Evolutionary conservation across 2,113 vertebrate genomes (phyloP).

Genomic region (Pseudorectes ferrugineus): DNA sequence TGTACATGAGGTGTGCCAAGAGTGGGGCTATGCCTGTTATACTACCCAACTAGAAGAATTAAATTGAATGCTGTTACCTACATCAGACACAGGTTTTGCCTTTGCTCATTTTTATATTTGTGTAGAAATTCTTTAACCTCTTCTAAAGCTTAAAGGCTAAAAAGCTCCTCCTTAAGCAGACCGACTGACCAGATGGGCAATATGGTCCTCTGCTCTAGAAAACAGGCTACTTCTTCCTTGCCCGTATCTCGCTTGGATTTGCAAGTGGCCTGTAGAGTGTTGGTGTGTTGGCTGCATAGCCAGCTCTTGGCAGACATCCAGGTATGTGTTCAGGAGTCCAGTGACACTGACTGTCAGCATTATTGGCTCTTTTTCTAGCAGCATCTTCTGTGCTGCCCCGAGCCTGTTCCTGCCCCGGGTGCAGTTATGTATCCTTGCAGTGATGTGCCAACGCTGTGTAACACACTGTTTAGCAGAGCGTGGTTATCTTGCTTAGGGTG

Average conservation of each 20-base stretch:
- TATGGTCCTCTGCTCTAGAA: not conserved
- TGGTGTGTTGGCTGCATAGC: not conserved
- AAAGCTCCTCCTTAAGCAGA: not conserved
- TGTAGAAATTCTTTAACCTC: not conserved
- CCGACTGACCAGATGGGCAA: not conserved
- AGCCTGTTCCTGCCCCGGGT: not conserved
- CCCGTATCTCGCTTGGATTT: not conserved
- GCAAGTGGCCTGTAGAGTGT: not conserved
- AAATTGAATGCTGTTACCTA: not conserved
- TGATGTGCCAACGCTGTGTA: accelerated
- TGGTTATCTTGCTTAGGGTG: not conserved
- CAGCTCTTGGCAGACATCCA: not conserved
- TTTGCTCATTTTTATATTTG: not conserved
- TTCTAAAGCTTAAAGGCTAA: not conserved
- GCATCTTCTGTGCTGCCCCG: not conserved
- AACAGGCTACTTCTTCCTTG: not conserved
- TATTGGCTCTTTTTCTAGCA: not conserved
- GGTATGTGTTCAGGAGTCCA: not conserved
- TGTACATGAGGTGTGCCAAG: not conserved
- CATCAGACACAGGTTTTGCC: not conserved
- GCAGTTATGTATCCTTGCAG: accelerated
- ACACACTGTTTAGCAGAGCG: not conserved
- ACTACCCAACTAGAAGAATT: not conserved
- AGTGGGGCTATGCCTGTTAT: not conserved
- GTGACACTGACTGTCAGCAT: not conserved